These are phyloP conservation scores for Anguilla marmorata DNA, from an alignment of 2,797 vertebrate species.

Conservation along the genomic window DNA sequence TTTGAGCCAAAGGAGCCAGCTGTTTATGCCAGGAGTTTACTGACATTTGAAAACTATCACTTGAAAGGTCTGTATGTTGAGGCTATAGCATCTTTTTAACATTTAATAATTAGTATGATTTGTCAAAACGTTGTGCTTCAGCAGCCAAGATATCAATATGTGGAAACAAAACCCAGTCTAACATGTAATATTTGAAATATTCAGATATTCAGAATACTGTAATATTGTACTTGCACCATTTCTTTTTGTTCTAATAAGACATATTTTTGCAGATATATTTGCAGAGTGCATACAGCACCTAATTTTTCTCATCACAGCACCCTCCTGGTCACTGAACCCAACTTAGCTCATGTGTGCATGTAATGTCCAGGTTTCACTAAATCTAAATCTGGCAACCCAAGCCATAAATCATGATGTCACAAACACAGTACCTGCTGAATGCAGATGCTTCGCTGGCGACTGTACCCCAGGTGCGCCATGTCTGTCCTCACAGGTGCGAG, in stretches of 20 bases:
- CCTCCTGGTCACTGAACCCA: too few species aligned
- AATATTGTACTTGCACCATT: too few species aligned
- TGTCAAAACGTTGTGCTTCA: not conserved
- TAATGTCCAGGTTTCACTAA: not conserved
- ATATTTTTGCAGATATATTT: too few species aligned
- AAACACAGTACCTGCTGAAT: not conserved
- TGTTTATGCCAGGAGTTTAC: not conserved
- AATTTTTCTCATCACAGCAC: too few species aligned
- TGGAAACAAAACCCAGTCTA: not conserved
- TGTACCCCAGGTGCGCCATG: not conserved
- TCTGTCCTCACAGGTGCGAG: constrained; percentile 54
- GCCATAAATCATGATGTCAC: not conserved
- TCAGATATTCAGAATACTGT: not conserved
- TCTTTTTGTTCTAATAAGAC: too few species aligned
- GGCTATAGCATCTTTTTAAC: not conserved
- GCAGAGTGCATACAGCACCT: too few species aligned
- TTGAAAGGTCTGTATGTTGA: not conserved
- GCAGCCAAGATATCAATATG: not conserved
- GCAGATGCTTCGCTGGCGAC: not conserved
- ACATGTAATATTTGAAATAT: not conserved
- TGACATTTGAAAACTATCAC: not conserved
- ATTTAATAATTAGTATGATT: not conserved
- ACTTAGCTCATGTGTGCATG: not conserved
- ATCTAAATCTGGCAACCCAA: not conserved
- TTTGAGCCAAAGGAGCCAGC: not conserved